Base-by-base conservation (phyloP, 2,888 invertebrate species). In the Drosophila quasianomalipes region DNA sequence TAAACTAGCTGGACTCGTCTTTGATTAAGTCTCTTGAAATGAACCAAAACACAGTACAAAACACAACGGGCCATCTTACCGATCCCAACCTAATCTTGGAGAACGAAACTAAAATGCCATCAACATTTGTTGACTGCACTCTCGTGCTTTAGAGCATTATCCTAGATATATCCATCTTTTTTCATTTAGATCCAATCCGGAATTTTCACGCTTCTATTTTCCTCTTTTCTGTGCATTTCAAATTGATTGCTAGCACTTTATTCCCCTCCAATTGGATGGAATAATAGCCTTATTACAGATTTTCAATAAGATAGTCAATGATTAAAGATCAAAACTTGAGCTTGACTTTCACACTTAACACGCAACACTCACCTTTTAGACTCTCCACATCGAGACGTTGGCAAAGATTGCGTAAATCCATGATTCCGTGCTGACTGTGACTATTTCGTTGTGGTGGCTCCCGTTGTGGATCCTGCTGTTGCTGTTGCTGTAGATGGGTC, bases 351-450 rank as follows among this genome's bases (percentile, higher is more conserved):
- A 14, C 31, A 3, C 26, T 26, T 19, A 9, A 26, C n/a, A n/a
- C 22, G 26, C 28, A 41, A 19, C 39, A 52, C 74, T 79, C 74
- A 93, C 93, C 92, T 83, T 85, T 89, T 16, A 93, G 79, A 74
- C 87, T 83, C 39, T 92, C 92, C 81, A 92, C 83, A 81, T 93
- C 91, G 61, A 92, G 75, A 69, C 92, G 91, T 64, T 91, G 92
- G 74, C 92, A 93, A 44, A 93, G 79, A 82, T 91, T 92, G 68
- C 89, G 90, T 57, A 93, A 88, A 82, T 93, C 93, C 92, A 92
- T 92, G n/a, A 65, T 64, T 22, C 74, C 67, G 9, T 49, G 62
- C 22, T 71, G 41, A 2, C 22, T 51, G 4, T 62, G 59, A 1
- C 53, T 52, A 51, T 10, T 66, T 37, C 54, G 44, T 5, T 51